Conservation (phyloP, 2,888 invertebrate species). For the Lepidochrysops patricia region DNA sequence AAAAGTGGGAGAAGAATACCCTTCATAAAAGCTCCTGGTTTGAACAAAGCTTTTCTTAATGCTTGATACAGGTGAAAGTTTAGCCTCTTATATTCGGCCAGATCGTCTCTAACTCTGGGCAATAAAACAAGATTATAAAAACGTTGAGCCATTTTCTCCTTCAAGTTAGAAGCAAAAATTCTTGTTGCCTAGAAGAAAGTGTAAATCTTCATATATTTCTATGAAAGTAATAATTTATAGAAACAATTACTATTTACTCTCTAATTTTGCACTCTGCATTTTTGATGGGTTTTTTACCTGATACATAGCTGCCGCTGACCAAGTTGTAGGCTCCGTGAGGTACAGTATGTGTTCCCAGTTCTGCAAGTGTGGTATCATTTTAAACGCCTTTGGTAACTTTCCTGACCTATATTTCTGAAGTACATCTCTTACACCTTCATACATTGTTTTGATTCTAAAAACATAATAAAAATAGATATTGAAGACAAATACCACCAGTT, state of each 20-base stretch:
- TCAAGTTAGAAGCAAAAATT: slow-evolving; percentile 97
- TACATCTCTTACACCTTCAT: slow-evolving; percentile 91
- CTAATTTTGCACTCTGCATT: background rate
- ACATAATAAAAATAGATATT: slow-evolving; percentile 11
- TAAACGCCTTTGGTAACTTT: slow-evolving; percentile 98
- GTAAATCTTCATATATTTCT: no score
- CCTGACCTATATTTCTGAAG: slow-evolving; percentile 93
- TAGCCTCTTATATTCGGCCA: slow-evolving; percentile 93
- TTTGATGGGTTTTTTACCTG: slow-evolving; percentile 59
- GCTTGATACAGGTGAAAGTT: slow-evolving; percentile 98
- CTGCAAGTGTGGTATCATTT: slow-evolving; percentile 91
- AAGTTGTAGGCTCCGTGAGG: slow-evolving; percentile 92
- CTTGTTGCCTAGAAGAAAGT: slow-evolving; percentile 85
- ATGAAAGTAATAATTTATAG: no score
- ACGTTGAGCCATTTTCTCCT: slow-evolving; percentile 96
- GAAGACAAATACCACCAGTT: no score
- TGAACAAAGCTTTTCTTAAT: slow-evolving; percentile 92
- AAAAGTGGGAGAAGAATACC: slow-evolving; percentile 83
- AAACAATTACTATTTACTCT: no score
- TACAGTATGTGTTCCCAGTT: slow-evolving; percentile 96
- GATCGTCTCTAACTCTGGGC: slow-evolving; percentile 94
- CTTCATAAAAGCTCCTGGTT: slow-evolving; percentile 99
- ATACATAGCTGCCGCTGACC: slow-evolving; percentile 99
- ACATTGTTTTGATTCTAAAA: slow-evolving; percentile 84
- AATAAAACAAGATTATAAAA: slow-evolving; percentile 95